Evolutionary conservation across 2,797 vertebrate species (phyloP), one percentile per base, ranked within the genome.

Genomic region (Crocodylus rhombifer): DNA sequence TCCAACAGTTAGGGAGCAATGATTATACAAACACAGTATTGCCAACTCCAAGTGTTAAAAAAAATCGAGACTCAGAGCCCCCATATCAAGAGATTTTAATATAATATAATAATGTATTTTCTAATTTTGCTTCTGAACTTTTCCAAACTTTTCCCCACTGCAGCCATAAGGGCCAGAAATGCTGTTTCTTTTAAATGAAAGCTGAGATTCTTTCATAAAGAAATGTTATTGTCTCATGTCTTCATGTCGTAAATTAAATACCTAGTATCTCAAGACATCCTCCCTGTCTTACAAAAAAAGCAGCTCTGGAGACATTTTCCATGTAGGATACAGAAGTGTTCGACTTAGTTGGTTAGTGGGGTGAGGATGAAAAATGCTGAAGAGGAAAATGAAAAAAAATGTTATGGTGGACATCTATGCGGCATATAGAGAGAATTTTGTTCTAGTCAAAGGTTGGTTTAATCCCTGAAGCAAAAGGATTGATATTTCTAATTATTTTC

Each of bases 41-140:
- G 74, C n/a, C n/a, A 11, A 60, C 86, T 67, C 56, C 61, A 79
- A 73, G 26, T 84, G 85, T 65, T 81, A 67, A 87, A 83, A 51
- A 42, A 96, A 92, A 17, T 5, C 67, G 4, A 0, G 0, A 63
- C 80, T 82, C 79, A 73, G 57, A 80, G 33, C 13, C 25, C 74
- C 6, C 33, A 13, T 7, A 42, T 12, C 36, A 82, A 86, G 77
- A 93, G 65, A 90, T 23, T 69, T 69, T 36, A 36, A 69, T 33
- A 23, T 13, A 36, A 14, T 69, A 42, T 51, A 51, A 51, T 36
- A 20, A 69, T 36, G 36, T 4, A 14, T 69, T 21, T 69, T 69
- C 13, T 18, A 33, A 21, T 69, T 33, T 36, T 36, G 11, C 18
- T 18, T n/a, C 7, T 65, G 28, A 30, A 18, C 20, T 67, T 67